Base-by-base conservation (phyloP, 2,888 invertebrate species). In the Oxycera nigricornis region DNA sequence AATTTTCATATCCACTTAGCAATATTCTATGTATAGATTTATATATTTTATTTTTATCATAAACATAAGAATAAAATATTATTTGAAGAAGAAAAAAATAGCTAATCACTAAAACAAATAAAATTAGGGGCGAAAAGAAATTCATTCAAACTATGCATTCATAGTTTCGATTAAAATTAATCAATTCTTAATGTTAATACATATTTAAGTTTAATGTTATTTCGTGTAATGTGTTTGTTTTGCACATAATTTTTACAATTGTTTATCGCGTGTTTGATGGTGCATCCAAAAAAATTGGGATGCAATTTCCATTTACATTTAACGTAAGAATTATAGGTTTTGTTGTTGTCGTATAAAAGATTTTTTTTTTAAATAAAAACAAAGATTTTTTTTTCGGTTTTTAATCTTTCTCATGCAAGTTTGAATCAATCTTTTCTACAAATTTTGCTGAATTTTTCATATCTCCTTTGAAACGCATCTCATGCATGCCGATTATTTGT, bases 21-120 rank as follows among this genome's bases (percentile, higher is more conserved):
- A 46, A 46, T 46, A 46, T 7, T 46, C n/a, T n/a, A n/a, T n/a
- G n/a, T n/a, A n/a, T n/a, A n/a, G 46, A 46, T 46, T 46, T 46
- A n/a, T 46, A 46, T 46, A 3, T 46, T 46, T 17, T 46, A 46
- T 46, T n/a, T 46, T 46, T 7, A 46, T 46, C 11, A 31, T 31
- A 28, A 30, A 61, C 26, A 26, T 31, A 59, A 26, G 4, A 55
- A 55, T 59, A 61, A 61, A 26, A 61, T 26, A 61, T 26, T 26
- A 61, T 61, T 61, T n/a, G n/a, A n/a, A n/a, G n/a, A n/a, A n/a
- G n/a, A n/a, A n/a, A n/a, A n/a, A n/a, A n/a, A n/a, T n/a, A n/a
- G n/a, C n/a, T n/a, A n/a, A 31, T 17, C 20, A 17, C 20, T 26
- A 31, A 30, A 31, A 31, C 61, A 31, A 61, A 17, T 26, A 2